phyloP scores from a whole-genome alignment of 2,797 vertebrate genomes.

The Ciconia nigra region DNA sequence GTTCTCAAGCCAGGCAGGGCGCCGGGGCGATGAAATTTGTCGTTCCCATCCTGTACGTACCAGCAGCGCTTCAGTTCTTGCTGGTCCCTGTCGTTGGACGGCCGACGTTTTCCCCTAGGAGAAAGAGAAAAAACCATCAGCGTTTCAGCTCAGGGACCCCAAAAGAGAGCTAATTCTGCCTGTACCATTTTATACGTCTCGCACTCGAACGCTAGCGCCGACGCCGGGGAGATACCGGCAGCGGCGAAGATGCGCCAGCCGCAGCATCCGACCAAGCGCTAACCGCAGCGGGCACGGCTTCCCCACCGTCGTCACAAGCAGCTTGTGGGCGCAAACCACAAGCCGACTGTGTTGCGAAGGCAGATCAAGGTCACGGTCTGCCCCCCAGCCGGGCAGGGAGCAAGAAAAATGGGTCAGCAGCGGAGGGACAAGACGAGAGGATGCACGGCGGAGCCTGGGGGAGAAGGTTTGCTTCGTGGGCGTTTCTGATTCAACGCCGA shows the following conservation, averaged over 20 bases:
- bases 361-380: background rate
- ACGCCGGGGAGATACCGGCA: fast-evolving
- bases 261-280: background rate
- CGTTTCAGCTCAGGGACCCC: background rate
- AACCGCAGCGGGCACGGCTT: background rate
- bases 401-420: fast-evolving
- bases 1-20: background rate
- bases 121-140: conserved; percentile 18
- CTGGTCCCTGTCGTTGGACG: background rate
- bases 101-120: conserved; percentile 66
- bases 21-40: background rate
- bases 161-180: background rate
- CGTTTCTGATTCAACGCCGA: fast-evolving
- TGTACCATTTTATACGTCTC: fast-evolving
- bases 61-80: conserved; percentile 5
- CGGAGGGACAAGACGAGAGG: fast-evolving
- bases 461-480: fast-evolving
- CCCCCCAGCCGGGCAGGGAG: background rate
- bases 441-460: fast-evolving
- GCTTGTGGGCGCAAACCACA: background rate
- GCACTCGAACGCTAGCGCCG: fast-evolving
- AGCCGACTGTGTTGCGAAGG: fast-evolving
- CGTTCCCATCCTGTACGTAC: conserved; percentile 6
- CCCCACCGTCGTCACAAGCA: fast-evolving
- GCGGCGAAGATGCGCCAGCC: background rate